A percentile compares a stretch with the other conserved stretches of the same genome.
phyloP scores from a whole-genome alignment of 2,113 vertebrate genomes.

The Zosterops lateralis region DNA sequence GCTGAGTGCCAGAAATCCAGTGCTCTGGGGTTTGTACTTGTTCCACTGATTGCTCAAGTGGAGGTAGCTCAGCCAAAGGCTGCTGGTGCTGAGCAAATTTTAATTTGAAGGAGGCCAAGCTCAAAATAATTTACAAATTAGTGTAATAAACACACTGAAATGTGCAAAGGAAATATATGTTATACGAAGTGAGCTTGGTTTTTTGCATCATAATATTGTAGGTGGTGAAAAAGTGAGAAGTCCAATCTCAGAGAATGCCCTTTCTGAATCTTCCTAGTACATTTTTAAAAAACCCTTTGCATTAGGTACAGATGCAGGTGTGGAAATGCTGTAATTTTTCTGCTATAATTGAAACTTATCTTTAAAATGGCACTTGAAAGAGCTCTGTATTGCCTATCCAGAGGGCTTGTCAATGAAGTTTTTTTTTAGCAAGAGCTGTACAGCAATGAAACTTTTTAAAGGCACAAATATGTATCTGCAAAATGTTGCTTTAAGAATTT shows the following conservation, averaged over 20 bases:
- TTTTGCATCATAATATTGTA: not conserved
- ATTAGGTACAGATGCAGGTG: not conserved
- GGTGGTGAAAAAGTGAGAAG: not conserved
- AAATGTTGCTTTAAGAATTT: not conserved
- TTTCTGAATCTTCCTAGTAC: not conserved
- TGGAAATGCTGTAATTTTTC: not conserved
- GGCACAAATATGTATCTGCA: not conserved
- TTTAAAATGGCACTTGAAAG: not conserved
- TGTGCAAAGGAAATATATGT: rapidly evolving
- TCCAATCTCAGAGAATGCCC: not conserved
- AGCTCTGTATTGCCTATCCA: not conserved
- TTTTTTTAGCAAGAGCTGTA: not conserved
- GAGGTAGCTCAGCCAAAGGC: not conserved
- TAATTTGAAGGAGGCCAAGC: not conserved
- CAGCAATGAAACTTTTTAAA: not conserved
- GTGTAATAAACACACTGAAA: not conserved
- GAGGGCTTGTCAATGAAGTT: not conserved
- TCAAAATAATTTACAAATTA: not conserved
- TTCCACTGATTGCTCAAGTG: not conserved
- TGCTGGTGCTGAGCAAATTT: not conserved
- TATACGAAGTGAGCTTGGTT: not conserved
- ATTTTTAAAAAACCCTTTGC: not conserved
- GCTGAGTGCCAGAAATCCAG: not conserved
- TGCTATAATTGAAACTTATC: not conserved
- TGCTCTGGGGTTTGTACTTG: not conserved